A percentile compares a stretch with the other conserved stretches of the same genome.
These are phyloP conservation scores for Mactromeris polynyma DNA, from an alignment of 2,888 invertebrate species.

Conservation along the genomic window DNA sequence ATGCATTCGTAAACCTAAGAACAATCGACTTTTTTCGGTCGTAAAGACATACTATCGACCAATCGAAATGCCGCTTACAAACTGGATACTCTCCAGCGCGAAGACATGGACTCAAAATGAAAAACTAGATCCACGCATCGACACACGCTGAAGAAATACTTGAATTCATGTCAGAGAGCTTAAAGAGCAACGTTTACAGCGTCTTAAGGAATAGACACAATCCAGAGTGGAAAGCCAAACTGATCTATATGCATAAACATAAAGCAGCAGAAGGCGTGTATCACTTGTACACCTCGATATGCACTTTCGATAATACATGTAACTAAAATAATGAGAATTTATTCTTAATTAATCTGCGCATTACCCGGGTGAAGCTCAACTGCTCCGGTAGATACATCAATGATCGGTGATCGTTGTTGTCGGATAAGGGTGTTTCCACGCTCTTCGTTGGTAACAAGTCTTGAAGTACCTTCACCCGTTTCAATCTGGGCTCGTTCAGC, in stretches of 20 bases:
- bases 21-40: too few relatives aligned
- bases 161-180: too few relatives aligned
- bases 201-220: too few relatives aligned
- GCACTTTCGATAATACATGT: not conserved
- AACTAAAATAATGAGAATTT: not conserved
- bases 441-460: not conserved
- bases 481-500: not conserved
- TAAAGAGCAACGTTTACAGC: too few relatives aligned
- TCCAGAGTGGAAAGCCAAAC: too few relatives aligned
- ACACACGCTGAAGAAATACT: too few relatives aligned
- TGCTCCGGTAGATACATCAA: not conserved
- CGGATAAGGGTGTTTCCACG: not conserved
- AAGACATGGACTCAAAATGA: too few relatives aligned
- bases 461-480: not conserved
- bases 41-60: too few relatives aligned
- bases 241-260: not conserved
- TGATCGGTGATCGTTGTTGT: not conserved
- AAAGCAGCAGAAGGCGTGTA: not conserved
- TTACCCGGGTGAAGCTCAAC: not conserved
- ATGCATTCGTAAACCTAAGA: too few relatives aligned
- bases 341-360: not conserved
- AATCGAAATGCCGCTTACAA: too few relatives aligned
- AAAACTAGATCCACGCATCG: too few relatives aligned
- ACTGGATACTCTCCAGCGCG: too few relatives aligned
- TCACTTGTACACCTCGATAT: not conserved